Evolutionary conservation across 2,797 vertebrate species (phyloP), one percentile per base, ranked within the genome.

Genomic region (Anniella stebbinsi): DNA sequence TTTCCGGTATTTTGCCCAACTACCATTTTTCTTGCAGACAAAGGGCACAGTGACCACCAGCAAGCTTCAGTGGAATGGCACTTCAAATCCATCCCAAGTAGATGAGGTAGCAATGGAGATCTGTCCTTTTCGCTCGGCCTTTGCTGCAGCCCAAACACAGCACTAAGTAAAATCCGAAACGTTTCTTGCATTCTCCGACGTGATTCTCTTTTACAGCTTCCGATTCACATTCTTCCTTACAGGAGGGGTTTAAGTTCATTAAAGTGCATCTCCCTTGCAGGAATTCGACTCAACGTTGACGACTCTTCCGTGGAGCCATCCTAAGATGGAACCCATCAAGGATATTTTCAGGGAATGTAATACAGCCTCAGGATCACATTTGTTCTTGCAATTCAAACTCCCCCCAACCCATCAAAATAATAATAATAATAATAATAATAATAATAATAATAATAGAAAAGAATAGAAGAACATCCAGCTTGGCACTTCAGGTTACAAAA

Each of bases 401-500:
- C 9, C 15, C 15, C 28, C 87, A 80, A 45, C 87, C 92, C 3
- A 51, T 51, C 45, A 51, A 60, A 38, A 30, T 30, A 28, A 33
- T 13, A n/a, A 11, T 25, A 33, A 33, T 17, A 7, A 17, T 45
- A 45, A 45, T 45, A 45, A 45, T 45, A 45, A 45, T 45, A 45
- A 45, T 45, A 45, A 45, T 45, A 45, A 45, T 45, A 45, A 45
- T 45, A 45, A 45, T 45, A 45, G 6, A 3, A 45, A 45, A 90
- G 4, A 21, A 75, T 45, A 63, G 15, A 60, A 36, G 54, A 73
- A 75, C 48, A 45, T 60, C 91, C 93, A 89, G 36, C 87, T 94
- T 96, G 96, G 96, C 96, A 97, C 95, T 95, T 95, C 73, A 54
- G 82, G 88, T 96, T 94, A 96, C 86, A 94, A 92, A 94, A 93